phyloP scores from a whole-genome alignment of 1,140 invertebrate genomes.

The Tetragonula clypearis region DNA sequence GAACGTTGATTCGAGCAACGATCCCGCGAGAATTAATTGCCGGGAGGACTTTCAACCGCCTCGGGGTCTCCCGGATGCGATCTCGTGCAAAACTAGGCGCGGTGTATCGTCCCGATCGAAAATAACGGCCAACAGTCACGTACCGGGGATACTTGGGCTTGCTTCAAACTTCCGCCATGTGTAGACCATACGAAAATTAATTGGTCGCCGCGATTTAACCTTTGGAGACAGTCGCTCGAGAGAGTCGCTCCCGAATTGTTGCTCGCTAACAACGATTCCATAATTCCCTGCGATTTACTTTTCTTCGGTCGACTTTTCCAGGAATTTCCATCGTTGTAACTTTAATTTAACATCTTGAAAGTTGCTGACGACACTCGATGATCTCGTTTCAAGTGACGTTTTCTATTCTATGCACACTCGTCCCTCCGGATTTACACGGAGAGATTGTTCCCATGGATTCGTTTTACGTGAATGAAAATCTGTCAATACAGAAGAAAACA shows the following conservation, averaged over 20 bases:
- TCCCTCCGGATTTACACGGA: too few relatives aligned
- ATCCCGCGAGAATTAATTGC: constrained; percentile 1
- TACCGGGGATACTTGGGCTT: not conserved
- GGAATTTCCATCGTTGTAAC: too few relatives aligned
- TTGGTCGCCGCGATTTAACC: constrained; percentile 3
- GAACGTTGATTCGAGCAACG: not conserved
- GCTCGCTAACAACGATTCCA: not conserved
- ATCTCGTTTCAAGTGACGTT: too few relatives aligned
- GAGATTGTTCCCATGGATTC: too few relatives aligned
- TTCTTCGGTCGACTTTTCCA: too few relatives aligned
- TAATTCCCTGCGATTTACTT: too few relatives aligned
- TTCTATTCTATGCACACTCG: too few relatives aligned
- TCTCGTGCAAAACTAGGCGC: not conserved
- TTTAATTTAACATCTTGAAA: too few relatives aligned
- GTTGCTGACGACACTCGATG: too few relatives aligned
- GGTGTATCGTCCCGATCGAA: not conserved
- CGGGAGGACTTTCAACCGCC: not conserved
- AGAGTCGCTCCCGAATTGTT: not conserved
- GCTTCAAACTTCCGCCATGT: not conserved
- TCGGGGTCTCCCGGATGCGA: not conserved
- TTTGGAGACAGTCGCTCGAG: constrained; percentile 6
- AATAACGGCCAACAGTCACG: not conserved
- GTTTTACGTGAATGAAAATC: too few relatives aligned
- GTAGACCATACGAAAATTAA: constrained; percentile 3
- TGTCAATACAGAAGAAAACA: too few relatives aligned